Conservation (phyloP, 2,797 vertebrate genomes). For the Crocidura indochinensis region DNA sequence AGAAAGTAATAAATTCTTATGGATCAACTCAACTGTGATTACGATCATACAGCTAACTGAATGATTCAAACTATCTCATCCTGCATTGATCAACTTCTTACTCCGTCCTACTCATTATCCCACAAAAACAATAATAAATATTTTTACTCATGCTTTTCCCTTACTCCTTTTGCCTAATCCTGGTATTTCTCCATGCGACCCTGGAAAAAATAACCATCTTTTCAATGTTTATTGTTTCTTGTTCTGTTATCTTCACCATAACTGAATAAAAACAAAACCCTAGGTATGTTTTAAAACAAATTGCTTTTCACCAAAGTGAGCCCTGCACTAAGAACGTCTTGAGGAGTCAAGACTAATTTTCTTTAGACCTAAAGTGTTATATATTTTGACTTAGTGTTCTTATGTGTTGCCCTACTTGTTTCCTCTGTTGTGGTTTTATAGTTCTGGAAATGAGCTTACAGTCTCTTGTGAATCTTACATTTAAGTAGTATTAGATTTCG, state of each 20-base stretch:
- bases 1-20: background rate
- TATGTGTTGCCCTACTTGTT: background rate
- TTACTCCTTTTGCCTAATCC: background rate
- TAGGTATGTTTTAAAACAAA: conserved; percentile 3
- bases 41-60: background rate
- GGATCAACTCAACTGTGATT: no score
- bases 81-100: background rate
- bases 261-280: conserved; percentile 40
- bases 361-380: conserved; percentile 38
- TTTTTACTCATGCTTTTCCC: background rate
- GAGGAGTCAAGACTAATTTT: conserved; percentile 43
- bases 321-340: background rate
- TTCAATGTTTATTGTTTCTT: background rate
- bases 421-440: background rate
- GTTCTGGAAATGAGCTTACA: conserved; percentile 17
- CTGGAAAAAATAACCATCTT: background rate
- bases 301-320: conserved; percentile 47
- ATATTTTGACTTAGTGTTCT: conserved; percentile 25
- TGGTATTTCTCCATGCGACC: background rate
- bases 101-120: background rate
- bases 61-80: background rate
- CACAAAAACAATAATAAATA: background rate
- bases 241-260: background rate
- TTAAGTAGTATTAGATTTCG: background rate
- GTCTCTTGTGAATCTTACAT: conserved; percentile 39